These are phyloP conservation scores for Octonoba sinensis DNA, from an alignment of 2,888 invertebrate species.

Conservation along the genomic window DNA sequence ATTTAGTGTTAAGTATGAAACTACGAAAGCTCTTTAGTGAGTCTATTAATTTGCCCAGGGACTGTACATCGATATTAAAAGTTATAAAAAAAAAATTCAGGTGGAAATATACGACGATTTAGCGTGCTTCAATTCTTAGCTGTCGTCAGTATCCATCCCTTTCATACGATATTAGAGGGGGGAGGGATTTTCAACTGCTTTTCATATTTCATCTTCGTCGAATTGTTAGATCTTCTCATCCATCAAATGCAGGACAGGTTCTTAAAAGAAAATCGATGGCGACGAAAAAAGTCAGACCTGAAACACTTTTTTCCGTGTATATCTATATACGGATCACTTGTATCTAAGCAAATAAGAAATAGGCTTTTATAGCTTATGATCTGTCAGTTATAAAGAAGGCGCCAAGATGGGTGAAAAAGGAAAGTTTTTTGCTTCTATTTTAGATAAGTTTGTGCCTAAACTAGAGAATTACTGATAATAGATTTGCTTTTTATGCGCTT, in stretches of 20 bases:
- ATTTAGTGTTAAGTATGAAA: too few species aligned
- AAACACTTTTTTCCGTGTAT: constrained; percentile 43
- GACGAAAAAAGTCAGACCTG: constrained; percentile 33
- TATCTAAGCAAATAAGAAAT: constrained; percentile 60
- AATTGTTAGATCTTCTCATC: constrained; percentile 54
- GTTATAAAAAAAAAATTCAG: constrained; percentile 2
- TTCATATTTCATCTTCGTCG: constrained; percentile 55
- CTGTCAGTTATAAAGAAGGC: constrained; percentile 49
- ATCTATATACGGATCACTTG: constrained; percentile 35
- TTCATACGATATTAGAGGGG: constrained; percentile 47
- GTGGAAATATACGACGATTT: neutral
- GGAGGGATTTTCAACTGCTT: constrained; percentile 37
- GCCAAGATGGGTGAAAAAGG: constrained; percentile 30
- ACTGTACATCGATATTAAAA: neutral
- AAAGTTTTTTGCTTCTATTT: constrained; percentile 17
- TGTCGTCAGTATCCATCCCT: constrained; percentile 46
- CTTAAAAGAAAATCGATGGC: constrained; percentile 54
- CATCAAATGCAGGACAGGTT: constrained; percentile 50
- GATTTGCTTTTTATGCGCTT: too few species aligned
- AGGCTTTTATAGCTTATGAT: constrained; percentile 48
- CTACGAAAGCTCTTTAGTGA: too few species aligned
- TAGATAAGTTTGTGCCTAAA: constrained; percentile 12
- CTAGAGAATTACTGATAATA: too few species aligned
- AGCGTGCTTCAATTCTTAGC: constrained; percentile 43
- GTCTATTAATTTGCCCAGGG: too few species aligned